Evolutionary conservation across 1,140 invertebrate species (phyloP).

Genomic region (Heliconius nattereri): DNA sequence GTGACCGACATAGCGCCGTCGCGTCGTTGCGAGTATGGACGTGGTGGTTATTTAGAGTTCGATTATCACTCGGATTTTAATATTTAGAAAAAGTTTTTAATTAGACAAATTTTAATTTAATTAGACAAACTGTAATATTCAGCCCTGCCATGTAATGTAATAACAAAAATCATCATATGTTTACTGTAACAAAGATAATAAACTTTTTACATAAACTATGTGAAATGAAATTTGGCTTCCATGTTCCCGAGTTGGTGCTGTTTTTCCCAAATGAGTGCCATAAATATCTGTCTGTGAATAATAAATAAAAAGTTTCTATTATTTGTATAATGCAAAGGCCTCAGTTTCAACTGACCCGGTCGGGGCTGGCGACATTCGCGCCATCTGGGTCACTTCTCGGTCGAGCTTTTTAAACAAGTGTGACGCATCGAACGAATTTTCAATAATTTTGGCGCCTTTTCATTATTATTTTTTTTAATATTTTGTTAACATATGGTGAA

Average conservation of each 20-base stretch:
- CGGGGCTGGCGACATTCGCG: conserved; percentile 72
- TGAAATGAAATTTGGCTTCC: neutral
- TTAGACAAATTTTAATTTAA: too few relatives aligned
- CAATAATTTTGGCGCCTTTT: conserved; percentile 8
- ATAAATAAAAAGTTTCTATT: conserved; percentile 41
- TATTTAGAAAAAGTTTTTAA: too few relatives aligned
- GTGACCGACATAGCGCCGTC: too few relatives aligned
- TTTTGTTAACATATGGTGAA: too few relatives aligned
- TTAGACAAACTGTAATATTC: too few relatives aligned
- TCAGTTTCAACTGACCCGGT: conserved; percentile 70
- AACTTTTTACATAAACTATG: too few relatives aligned
- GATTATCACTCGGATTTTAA: too few relatives aligned
- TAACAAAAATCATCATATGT: too few relatives aligned
- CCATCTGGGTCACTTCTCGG: conserved; percentile 72
- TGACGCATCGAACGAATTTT: neutral
- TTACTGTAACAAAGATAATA: too few relatives aligned
- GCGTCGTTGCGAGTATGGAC: too few relatives aligned
- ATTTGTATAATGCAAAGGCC: conserved; percentile 51
- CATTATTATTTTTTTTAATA: neutral
- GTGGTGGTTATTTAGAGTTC: too few relatives aligned
- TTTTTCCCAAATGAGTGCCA: neutral
- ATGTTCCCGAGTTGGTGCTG: neutral
- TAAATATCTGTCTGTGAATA: conserved; percentile 38
- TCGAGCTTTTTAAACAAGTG: conserved; percentile 13
- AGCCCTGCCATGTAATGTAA: too few relatives aligned